Percentiles rank a stretch among this genome's conserved stretches.
These are phyloP conservation scores for Thera obeliscata DNA, from an alignment of 2,888 invertebrate species.

Conservation along the genomic window DNA sequence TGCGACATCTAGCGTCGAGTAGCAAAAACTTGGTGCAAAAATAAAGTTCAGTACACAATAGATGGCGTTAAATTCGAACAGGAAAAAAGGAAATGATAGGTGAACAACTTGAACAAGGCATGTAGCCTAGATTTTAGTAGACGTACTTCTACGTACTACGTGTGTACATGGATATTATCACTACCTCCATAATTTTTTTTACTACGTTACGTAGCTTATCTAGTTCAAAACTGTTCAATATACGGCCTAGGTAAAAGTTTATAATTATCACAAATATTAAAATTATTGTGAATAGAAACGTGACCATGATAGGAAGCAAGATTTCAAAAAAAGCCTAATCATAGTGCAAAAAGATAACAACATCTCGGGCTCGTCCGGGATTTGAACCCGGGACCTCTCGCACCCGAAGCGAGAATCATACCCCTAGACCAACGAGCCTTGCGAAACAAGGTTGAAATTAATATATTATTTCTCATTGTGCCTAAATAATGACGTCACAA, in stretches of 20 bases:
- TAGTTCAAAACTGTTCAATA: too few relatives aligned
- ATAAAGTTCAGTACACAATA: not conserved
- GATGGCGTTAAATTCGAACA: constrained; percentile 15
- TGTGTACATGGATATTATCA: too few relatives aligned
- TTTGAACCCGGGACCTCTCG: constrained; percentile 86
- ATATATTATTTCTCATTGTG: not conserved
- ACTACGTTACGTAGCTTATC: too few relatives aligned
- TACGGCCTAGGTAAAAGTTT: too few relatives aligned
- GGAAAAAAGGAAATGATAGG: too few relatives aligned
- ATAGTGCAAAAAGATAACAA: not conserved
- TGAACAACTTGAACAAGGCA: too few relatives aligned
- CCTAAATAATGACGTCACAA: constrained; percentile 4
- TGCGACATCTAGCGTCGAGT: constrained; percentile 38
- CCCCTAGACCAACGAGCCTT: constrained; percentile 85
- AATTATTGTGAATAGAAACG: too few relatives aligned
- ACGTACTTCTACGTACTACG: too few relatives aligned
- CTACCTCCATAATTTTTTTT: too few relatives aligned
- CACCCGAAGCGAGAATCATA: constrained; percentile 86
- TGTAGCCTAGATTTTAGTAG: too few relatives aligned
- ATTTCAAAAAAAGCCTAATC: not conserved
- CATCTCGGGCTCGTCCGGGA: constrained; percentile 80
- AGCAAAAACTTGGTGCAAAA: constrained; percentile 5
- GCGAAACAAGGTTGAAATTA: constrained; percentile 45
- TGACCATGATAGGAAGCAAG: not conserved
- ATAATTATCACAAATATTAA: too few relatives aligned